Conservation (phyloP, 2,113 vertebrate genomes). For the Poecile atricapillus region DNA sequence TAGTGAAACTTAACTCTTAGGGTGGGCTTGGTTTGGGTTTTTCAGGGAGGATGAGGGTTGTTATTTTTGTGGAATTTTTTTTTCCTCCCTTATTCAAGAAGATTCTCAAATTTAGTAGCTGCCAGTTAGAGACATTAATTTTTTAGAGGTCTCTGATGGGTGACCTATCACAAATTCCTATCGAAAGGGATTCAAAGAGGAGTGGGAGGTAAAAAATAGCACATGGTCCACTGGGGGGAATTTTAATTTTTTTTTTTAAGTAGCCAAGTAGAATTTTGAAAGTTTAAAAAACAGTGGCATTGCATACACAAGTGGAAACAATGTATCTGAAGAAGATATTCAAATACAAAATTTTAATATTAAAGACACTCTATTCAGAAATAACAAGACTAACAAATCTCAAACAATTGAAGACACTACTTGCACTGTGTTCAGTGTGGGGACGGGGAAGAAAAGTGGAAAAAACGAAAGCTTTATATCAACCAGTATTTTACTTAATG, state of each 20-base stretch:
- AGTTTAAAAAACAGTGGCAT: conserved; percentile 64
- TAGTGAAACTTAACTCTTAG: not conserved
- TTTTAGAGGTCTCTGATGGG: conserved; percentile 26
- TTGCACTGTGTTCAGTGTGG: not conserved
- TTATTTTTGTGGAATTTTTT: not conserved
- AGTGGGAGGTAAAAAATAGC: not conserved
- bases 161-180: conserved; percentile 26
- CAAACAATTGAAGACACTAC: not conserved
- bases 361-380: conserved; percentile 21
- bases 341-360: conserved; percentile 31
- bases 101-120: not conserved
- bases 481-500: conserved; percentile 47
- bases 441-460: not conserved
- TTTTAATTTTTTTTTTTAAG: conserved; percentile 25
- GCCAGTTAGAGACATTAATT: conserved; percentile 38
- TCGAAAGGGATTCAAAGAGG: not conserved
- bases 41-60: not conserved
- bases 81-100: not conserved
- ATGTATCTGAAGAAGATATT: conserved; percentile 19
- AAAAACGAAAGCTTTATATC: conserved; percentile 15
- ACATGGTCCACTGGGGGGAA: not conserved
- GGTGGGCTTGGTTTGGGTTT: not conserved
- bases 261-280: conserved; percentile 62
- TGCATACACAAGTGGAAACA: conserved; percentile 58
- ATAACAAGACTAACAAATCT: not conserved